Conservation (phyloP, 2,797 vertebrate species). For the Neostethus bicornis region DNA sequence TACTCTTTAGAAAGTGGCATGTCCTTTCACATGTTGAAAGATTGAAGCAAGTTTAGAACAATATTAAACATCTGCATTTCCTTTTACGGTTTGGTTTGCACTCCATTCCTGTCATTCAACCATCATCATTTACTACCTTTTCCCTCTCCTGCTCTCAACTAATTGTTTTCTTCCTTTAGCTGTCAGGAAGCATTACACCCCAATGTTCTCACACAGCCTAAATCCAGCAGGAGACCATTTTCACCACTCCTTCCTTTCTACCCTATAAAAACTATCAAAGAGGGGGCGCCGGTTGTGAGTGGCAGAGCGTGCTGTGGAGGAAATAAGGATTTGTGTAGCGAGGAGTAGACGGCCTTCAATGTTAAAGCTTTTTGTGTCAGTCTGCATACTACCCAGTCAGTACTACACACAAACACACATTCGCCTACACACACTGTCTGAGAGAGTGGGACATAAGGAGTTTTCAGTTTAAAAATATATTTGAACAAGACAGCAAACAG, state of each 20-base stretch:
- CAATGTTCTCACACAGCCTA: slow-evolving; percentile 62
- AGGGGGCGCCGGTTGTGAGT: slow-evolving; percentile 51
- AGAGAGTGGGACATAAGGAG: not conserved
- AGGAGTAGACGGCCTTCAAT: slow-evolving; percentile 53
- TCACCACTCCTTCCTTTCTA: slow-evolving; percentile 22
- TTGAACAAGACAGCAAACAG: slow-evolving; percentile 25
- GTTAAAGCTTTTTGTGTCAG: slow-evolving; percentile 56
- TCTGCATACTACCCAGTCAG: slow-evolving; percentile 39
- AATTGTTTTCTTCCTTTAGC: slow-evolving; percentile 74
- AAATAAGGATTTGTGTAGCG: slow-evolving; percentile 74
- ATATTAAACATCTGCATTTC: slow-evolving; percentile 17
- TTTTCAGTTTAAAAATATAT: slow-evolving; percentile 27
- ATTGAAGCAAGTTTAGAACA: slow-evolving; percentile 8
- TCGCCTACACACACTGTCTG: slow-evolving; percentile 10
- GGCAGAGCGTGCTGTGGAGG: slow-evolving; percentile 69
- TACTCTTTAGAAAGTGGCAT: slow-evolving; percentile 1
- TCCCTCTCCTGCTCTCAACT: slow-evolving; percentile 53
- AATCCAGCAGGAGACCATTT: slow-evolving; percentile 66
- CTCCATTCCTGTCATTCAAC: slow-evolving; percentile 7
- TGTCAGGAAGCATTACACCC: slow-evolving; percentile 69
- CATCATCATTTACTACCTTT: slow-evolving; percentile 29
- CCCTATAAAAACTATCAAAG: slow-evolving; percentile 62
- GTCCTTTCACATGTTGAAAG: not conserved
- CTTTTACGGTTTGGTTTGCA: slow-evolving; percentile 1
- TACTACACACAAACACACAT: slow-evolving; percentile 23